These are phyloP conservation scores for Cylindroiulus punctatus DNA, from an alignment of 2,888 invertebrate species.

Conservation along the genomic window DNA sequence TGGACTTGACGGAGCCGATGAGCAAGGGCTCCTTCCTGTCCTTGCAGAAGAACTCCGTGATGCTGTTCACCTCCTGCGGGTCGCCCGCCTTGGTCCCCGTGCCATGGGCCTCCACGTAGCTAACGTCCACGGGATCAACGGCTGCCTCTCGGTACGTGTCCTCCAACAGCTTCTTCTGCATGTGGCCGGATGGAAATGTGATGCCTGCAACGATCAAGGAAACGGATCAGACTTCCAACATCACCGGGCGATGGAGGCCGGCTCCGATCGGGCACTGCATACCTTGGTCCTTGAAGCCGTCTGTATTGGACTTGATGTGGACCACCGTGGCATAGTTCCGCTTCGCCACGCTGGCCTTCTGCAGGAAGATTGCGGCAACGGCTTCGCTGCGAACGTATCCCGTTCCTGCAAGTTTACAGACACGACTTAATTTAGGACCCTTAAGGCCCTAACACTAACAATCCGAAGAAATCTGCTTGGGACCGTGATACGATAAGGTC, in stretches of 20 bases:
- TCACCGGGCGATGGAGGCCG: slow-evolving; percentile 57
- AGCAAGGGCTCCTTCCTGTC: slow-evolving; percentile 81
- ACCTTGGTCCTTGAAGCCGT: slow-evolving; percentile 91
- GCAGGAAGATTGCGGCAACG: slow-evolving; percentile 81
- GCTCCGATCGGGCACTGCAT: not conserved
- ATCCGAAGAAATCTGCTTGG: not conserved
- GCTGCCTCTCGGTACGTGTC: slow-evolving; percentile 88
- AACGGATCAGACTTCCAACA: not conserved
- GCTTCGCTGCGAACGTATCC: slow-evolving; percentile 95
- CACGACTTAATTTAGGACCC: too few relatives aligned
- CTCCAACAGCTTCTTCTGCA: slow-evolving; percentile 73
- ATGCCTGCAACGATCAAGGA: slow-evolving; percentile 63
- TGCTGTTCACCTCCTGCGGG: slow-evolving; percentile 95
- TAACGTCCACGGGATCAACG: slow-evolving; percentile 83
- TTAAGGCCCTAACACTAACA: too few relatives aligned
- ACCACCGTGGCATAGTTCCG: slow-evolving; percentile 87
- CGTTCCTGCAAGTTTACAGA: slow-evolving; percentile 69
- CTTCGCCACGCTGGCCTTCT: slow-evolving; percentile 79
- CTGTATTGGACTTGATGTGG: slow-evolving; percentile 90
- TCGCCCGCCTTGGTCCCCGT: slow-evolving; percentile 99
- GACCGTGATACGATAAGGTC: not conserved
- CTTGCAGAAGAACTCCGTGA: slow-evolving; percentile 90
- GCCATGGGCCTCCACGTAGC: slow-evolving; percentile 97
- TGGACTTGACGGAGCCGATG: slow-evolving; percentile 96
- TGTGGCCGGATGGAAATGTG: slow-evolving; percentile 72